Evolutionary conservation across 2,797 vertebrate genomes (phyloP), one percentile per base, ranked within the genome.

Genomic region (Chloroceryle inda): DNA sequence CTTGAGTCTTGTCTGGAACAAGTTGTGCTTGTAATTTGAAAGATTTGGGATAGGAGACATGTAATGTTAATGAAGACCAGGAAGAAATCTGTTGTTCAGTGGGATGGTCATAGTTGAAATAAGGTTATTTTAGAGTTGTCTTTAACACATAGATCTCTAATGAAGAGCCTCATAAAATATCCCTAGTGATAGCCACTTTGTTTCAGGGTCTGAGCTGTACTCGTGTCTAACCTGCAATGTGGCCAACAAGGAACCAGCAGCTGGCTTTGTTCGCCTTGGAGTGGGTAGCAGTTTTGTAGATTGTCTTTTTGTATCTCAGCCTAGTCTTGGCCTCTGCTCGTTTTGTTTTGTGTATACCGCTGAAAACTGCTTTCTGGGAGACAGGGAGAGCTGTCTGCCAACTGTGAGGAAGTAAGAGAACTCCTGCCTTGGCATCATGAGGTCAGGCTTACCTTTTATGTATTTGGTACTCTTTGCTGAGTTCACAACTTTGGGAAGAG

Each of bases 141-240:
- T 92, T 62, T 44, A 53, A 80, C 74, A 16, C 61, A 33, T 0
- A 67, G 27, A 20, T 80, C 47, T 85, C 33, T 63, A n/a, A 62
- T 77, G 42, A 56, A 61, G 81, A 77, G 44, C 55, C 47, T 90
- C 58, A 40, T 49, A 59, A 67, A 71, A 77, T 37, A 38, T 33
- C 11, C 8, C 8, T 89, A 0, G 16, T 64, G 10, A 0, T 2
- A 53, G 37, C 40, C 16, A 6, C 21, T 67, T 1, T 3, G 11
- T 66, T 74, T 78, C 24, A 47, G 4, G 18, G 17, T 67, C 31
- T 31, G 38, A 50, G 29, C 53, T 0, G 0, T 71, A 27, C 55
- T 89, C 11, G 0, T 37, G 24, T n/a, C 66, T 89, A 26, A 52
- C 50, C 15, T 69, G 52, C 47, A 0, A 0, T 10, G 31, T 78